Evolutionary conservation across 2,797 vertebrate species (phyloP), one percentile per base, ranked within the genome.

Genomic region (Arctocebus calabarensis): DNA sequence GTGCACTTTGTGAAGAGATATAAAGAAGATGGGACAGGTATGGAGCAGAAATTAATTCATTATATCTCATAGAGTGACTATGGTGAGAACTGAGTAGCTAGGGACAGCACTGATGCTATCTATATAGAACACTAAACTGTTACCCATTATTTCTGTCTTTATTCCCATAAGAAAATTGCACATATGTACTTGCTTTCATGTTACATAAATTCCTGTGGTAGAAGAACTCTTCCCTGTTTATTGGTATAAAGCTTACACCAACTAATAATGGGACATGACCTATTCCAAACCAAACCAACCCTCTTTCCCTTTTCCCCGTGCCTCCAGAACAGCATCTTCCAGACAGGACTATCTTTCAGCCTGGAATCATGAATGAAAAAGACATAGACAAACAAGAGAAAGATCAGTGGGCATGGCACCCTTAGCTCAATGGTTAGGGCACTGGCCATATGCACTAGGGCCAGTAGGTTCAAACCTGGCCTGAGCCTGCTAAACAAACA

Each of bases 311-410:
- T 82, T 27, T 62, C 32, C 32, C 22, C 81, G 61, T 32, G 2
- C 19, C 68, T 93, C 29, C 20, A 88, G 88, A 83, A 55, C 3
- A 85, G 25, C 27, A 13, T 64, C 89, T 37, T 34, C 27, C 37
- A 71, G 3, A 29, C 1, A 19, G 17, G 13, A 11, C 45, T 25
- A 70, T 48, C 52, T 84, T 84, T 74, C 29, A 86, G 66, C 43
- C 45, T 70, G 23, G 7, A 77, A n/a, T 59, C 45, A 29, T 57
- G 64, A 95, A 86, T 23, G 64, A 23, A 77, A 86, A 92, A 77
- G 61, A 11, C 16, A 68, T 0, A 12, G 23, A 37, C 0, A 3
- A 45, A 32, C 4, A 57, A 23, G 8, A 8, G 64, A 27, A 92
- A 40, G 45, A 83, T 86, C 62, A 59, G 14, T 29, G 37, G 57